Percentiles rank a stretch among this genome's conserved stretches.
phyloP scores from a whole-genome alignment of 1,140 invertebrate genomes.

The Brachionus koreanus region DNA sequence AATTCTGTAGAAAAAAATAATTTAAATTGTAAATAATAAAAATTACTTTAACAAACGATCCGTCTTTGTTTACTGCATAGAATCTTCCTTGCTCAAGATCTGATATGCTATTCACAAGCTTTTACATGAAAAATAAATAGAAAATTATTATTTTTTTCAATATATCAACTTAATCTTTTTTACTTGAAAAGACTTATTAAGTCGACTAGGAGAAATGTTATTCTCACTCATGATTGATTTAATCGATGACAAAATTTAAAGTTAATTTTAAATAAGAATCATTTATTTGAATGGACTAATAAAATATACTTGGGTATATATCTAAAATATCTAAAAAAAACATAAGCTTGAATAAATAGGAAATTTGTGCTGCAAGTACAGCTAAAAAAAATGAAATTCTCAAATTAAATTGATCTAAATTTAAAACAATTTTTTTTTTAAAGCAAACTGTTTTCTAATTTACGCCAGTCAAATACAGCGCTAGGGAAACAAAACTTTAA shows the following conservation, averaged over 20 bases:
- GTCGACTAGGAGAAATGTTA: not conserved
- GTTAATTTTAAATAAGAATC: not conserved
- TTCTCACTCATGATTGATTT: not conserved
- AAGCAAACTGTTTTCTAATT: not conserved
- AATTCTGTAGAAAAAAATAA: too few species aligned
- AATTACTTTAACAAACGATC: conserved; percentile 14
- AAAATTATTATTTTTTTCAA: not conserved
- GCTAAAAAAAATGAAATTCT: not conserved
- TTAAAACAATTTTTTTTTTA: not conserved
- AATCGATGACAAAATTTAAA: not conserved
- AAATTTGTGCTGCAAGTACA: not conserved
- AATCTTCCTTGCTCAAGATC: conserved; percentile 32
- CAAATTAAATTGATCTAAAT: conserved; percentile 2
- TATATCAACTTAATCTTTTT: not conserved
- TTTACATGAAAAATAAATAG: not conserved
- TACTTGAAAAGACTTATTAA: conserved; percentile 10
- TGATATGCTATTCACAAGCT: conserved; percentile 1
- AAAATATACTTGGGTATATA: not conserved
- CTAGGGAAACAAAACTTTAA: conserved; percentile 11
- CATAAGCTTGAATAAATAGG: not conserved
- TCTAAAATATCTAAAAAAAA: not conserved
- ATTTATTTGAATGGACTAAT: not conserved
- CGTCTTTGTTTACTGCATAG: conserved; percentile 17
- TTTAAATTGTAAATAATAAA: not conserved
- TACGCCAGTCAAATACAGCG: not conserved